phyloP scores from a whole-genome alignment of 2,797 vertebrate species.

The Oryzias sinensis region DNA sequence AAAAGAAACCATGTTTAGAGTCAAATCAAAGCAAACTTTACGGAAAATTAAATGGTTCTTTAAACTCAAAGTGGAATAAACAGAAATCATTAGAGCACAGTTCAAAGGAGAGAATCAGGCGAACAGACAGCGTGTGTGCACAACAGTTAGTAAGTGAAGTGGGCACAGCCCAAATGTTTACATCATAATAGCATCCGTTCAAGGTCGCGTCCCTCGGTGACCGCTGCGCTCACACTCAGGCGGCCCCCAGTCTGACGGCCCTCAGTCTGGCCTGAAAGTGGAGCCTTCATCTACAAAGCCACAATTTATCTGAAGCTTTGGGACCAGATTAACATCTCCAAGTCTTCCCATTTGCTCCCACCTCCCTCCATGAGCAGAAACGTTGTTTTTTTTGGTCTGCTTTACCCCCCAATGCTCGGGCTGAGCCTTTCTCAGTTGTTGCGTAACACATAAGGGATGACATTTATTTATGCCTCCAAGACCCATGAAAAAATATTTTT shows the following conservation, averaged over 20 bases:
- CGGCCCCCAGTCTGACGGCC: conserved; percentile 46
- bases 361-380: conserved; percentile 21
- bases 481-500: too few species aligned
- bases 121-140: not conserved
- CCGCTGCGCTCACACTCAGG: conserved; percentile 17
- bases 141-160: conserved; percentile 17
- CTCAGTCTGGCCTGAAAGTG: conserved; percentile 33
- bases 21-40: too few species aligned
- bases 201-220: conserved; percentile 43
- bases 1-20: too few species aligned
- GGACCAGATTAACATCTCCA: conserved; percentile 30
- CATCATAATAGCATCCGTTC: conserved; percentile 42
- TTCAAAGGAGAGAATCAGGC: not conserved
- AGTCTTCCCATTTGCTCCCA: conserved; percentile 3
- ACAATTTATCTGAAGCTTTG: conserved; percentile 24
- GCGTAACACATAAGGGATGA: conserved; percentile 44
- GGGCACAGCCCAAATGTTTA: conserved; percentile 46
- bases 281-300: conserved; percentile 40
- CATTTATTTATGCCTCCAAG: conserved; percentile 6
- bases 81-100: conserved; percentile 15
- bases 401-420: not conserved
- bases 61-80: not conserved
- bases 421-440: conserved; percentile 35
- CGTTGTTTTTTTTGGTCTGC: conserved; percentile 1
- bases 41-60: too few species aligned